Conservation (phyloP, 35 echinoderm and acorn worm genomes). For the Ophioderma brevispina region DNA sequence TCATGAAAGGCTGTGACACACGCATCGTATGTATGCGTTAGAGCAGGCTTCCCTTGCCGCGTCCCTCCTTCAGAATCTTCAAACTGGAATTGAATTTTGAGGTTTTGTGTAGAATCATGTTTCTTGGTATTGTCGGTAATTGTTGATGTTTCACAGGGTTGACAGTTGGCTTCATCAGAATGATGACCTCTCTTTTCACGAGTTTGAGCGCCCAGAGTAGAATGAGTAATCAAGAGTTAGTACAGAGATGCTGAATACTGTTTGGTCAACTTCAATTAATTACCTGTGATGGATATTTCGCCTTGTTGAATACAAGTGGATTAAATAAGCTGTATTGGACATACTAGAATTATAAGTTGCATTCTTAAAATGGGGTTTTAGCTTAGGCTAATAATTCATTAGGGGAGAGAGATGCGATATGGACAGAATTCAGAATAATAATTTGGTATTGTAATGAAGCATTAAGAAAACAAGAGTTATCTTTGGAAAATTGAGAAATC, state of each 20-base stretch:
- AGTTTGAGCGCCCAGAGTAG: background rate
- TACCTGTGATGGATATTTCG: background rate
- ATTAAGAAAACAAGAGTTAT: too few relatives aligned
- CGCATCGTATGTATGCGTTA: conserved; percentile 3
- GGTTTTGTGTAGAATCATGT: background rate
- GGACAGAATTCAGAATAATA: too few relatives aligned
- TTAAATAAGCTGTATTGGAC: too few relatives aligned
- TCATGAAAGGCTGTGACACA: conserved; percentile 2
- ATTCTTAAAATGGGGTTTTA: too few relatives aligned
- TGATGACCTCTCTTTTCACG: background rate
- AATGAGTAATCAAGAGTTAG: background rate
- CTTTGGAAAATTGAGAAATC: too few relatives aligned
- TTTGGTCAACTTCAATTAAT: background rate
- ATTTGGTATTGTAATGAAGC: too few relatives aligned
- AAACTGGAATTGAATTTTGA: background rate
- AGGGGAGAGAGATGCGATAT: too few relatives aligned
- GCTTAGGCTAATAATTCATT: too few relatives aligned
- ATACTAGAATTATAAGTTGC: too few relatives aligned
- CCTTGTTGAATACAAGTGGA: background rate
- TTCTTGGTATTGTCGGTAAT: background rate
- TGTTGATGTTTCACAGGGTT: background rate
- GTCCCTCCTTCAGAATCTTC: background rate
- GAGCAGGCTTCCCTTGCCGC: background rate
- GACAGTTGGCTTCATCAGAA: background rate
- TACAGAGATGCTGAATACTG: background rate